A percentile compares a stretch with the other conserved stretches of the same genome.
Evolutionary conservation across 1,140 invertebrate species (phyloP).

Genomic region (Drosophila asahinai): DNA sequence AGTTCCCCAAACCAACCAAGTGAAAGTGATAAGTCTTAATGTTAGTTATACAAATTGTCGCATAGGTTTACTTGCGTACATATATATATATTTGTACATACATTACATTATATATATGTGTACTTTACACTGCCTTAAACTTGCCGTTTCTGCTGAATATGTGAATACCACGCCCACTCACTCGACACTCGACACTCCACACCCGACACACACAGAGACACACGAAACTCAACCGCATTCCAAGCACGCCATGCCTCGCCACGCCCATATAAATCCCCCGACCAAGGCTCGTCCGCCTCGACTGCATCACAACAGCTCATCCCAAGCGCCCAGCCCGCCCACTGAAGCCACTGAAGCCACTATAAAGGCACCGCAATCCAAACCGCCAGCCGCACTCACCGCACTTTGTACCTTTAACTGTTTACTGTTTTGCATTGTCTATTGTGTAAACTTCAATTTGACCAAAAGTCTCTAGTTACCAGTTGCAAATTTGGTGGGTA

Average conservation of each 20-base stretch:
- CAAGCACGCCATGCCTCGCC: constrained; percentile 20
- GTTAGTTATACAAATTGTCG: constrained; percentile 83
- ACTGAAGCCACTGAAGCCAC: constrained; percentile 55
- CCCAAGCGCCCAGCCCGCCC: constrained; percentile 31
- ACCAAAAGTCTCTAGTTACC: constrained; percentile 1
- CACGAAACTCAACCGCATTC: constrained; percentile 9
- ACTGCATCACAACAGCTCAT: constrained; percentile 19
- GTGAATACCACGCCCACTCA: constrained; percentile 71
- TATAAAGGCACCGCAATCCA: constrained; percentile 52
- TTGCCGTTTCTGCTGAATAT: constrained; percentile 83
- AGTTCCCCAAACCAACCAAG: constrained; percentile 71
- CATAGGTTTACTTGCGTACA: constrained; percentile 74
- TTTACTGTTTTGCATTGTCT: constrained; percentile 77
- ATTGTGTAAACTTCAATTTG: constrained; percentile 41
- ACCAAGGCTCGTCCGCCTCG: constrained; percentile 49
- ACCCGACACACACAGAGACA: constrained; percentile 2
- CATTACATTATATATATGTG: constrained; percentile 57
- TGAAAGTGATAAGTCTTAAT: constrained; percentile 84
- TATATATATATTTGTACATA: constrained; percentile 64
- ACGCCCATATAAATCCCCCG: constrained; percentile 34
- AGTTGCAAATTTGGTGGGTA: background rate
- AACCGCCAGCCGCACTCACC: constrained; percentile 74
- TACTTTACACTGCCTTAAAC: constrained; percentile 83
- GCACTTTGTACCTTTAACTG: constrained; percentile 80
- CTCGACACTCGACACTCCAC: constrained; percentile 5